Percentiles rank a stretch among this genome's conserved stretches.
Conservation (phyloP, 2,888 invertebrate species). For the Stenchaetothrips biformis region DNA sequence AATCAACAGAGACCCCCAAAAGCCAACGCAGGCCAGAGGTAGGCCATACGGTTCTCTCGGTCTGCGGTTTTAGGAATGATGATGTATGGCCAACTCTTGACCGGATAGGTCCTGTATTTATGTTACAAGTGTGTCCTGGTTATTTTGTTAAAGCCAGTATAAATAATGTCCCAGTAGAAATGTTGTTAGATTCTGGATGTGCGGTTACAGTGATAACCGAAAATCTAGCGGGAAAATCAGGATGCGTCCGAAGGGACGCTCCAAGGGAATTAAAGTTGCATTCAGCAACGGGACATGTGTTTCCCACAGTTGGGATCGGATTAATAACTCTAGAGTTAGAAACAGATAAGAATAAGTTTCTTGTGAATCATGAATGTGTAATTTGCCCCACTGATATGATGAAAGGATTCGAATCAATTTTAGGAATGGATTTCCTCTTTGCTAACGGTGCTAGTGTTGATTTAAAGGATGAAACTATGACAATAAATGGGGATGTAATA, state of each 20-base stretch:
- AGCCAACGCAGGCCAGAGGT: conserved; percentile 12
- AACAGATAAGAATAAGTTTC: background rate
- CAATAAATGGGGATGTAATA: background rate
- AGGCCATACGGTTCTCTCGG: background rate
- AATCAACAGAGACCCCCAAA: no score
- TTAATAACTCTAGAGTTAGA: background rate
- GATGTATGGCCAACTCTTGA: background rate
- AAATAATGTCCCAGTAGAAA: background rate
- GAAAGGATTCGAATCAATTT: background rate
- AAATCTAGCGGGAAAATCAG: background rate
- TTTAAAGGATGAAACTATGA: background rate
- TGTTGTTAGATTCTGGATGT: background rate
- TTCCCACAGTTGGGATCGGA: background rate
- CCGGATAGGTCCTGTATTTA: background rate
- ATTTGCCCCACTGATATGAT: background rate
- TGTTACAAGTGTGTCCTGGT: background rate
- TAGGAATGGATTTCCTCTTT: background rate
- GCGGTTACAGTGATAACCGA: background rate
- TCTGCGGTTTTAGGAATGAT: background rate
- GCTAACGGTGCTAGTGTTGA: background rate
- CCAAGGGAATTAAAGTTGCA: background rate
- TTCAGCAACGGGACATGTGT: background rate
- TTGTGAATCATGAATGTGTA: background rate
- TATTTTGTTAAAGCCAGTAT: background rate
- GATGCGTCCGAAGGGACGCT: background rate